phyloP scores from a whole-genome alignment of 1,140 invertebrate species.

The Pygmarrhopalites habei region DNA sequence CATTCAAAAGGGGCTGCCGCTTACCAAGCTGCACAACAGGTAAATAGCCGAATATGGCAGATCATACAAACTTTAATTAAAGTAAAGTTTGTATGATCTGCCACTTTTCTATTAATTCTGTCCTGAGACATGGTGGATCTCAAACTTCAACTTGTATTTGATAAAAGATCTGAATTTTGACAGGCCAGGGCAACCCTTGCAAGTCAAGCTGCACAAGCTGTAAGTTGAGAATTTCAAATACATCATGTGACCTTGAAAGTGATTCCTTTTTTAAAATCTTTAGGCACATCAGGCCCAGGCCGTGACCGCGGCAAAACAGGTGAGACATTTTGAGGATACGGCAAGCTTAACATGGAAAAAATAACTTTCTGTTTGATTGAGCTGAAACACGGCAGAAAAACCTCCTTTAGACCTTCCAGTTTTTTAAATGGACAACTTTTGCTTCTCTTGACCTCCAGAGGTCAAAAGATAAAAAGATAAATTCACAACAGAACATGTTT shows the following conservation, averaged over 20 bases:
- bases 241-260: neutral
- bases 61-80: too few species aligned
- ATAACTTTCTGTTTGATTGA: neutral
- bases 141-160: neutral
- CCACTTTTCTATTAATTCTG: too few species aligned
- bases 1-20: constrained; percentile 36
- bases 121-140: neutral
- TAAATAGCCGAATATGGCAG: too few species aligned
- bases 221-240: neutral
- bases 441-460: too few species aligned
- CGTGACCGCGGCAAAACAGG: constrained; percentile 30
- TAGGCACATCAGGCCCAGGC: constrained; percentile 26
- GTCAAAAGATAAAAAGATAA: too few species aligned
- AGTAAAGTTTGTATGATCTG: neutral
- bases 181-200: neutral
- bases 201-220: constrained; percentile 8
- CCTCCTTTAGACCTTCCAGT: too few species aligned
- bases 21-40: constrained; percentile 37
- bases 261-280: neutral
- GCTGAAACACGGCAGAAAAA: neutral
- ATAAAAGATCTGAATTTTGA: neutral
- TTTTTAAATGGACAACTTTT: too few species aligned
- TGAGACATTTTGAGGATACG: neutral
- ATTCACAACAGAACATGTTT: too few species aligned
- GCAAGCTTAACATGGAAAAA: neutral